Percentiles rank a stretch among this genome's conserved stretches.
These are phyloP conservation scores for Danio kyathit DNA, from an alignment of 2,797 vertebrate genomes.

Conservation along the genomic window DNA sequence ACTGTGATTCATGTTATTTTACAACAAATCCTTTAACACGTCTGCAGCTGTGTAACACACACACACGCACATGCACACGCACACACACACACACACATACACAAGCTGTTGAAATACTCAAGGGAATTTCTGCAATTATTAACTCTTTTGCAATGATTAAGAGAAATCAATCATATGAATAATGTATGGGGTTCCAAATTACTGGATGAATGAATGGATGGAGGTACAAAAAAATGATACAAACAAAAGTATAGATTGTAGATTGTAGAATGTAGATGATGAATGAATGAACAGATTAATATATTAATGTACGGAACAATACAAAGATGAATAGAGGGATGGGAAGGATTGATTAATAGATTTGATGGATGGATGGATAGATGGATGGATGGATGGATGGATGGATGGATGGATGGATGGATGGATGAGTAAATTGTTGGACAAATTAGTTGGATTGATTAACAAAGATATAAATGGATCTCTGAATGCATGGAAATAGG, in stretches of 20 bases:
- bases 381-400: too few relatives aligned
- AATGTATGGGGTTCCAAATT: slow-evolving; percentile 70
- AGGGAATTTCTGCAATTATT: slow-evolving; percentile 70
- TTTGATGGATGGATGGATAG: too few relatives aligned
- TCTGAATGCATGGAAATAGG: too few relatives aligned
- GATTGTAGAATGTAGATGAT: too few relatives aligned
- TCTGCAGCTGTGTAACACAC: background rate
- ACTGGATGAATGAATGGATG: slow-evolving; percentile 17
- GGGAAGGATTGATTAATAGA: too few relatives aligned
- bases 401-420: too few relatives aligned
- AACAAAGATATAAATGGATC: too few relatives aligned
- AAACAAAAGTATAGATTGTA: too few relatives aligned
- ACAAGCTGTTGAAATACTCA: slow-evolving; percentile 14
- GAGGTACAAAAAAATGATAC: background rate
- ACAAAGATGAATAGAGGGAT: background rate
- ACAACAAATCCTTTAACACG: background rate
- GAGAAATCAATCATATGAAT: slow-evolving; percentile 75
- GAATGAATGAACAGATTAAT: background rate
- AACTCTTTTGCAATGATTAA: slow-evolving; percentile 72
- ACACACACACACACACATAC: background rate
- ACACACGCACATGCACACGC: background rate
- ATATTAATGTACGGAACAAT: background rate
- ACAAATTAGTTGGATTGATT: too few relatives aligned
- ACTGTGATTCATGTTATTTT: background rate
- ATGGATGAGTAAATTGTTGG: too few relatives aligned